These are phyloP conservation scores for Tapirus terrestris DNA, from an alignment of 2,113 vertebrate genomes.

Conservation along the genomic window DNA sequence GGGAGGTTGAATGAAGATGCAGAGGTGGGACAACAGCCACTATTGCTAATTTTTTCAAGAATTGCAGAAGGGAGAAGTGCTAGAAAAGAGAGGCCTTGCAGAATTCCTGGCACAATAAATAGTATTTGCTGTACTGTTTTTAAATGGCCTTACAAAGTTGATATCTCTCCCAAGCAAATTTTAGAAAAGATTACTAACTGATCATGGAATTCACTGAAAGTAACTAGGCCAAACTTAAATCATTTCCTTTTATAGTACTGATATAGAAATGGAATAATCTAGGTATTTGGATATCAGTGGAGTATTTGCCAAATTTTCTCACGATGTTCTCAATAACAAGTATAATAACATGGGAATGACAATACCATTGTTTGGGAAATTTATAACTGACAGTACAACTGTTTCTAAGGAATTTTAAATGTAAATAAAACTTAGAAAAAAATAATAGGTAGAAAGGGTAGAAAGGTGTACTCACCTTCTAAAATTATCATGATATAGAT, in stretches of 20 bases:
- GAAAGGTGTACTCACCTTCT: not conserved
- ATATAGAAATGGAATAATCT: not conserved
- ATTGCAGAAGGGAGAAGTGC: not conserved
- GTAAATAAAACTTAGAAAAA: not conserved
- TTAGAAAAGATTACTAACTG: not conserved
- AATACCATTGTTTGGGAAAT: not conserved
- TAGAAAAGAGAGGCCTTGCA: not conserved
- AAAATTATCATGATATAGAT: not conserved
- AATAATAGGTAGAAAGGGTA: not conserved
- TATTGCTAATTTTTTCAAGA: not conserved
- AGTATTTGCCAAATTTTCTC: not conserved
- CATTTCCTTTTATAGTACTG: not conserved
- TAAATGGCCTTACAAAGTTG: not conserved
- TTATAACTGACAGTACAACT: not conserved
- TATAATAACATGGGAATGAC: not conserved
- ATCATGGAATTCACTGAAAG: not conserved
- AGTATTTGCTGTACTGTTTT: not conserved
- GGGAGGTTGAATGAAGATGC: not conserved
- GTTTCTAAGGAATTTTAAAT: not conserved
- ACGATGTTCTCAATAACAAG: not conserved
- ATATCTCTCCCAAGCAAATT: not conserved
- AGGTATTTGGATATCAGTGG: not conserved
- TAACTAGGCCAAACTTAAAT: not conserved
- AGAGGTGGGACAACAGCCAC: not conserved
- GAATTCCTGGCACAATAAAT: not conserved